Conservation (phyloP, 2,113 vertebrate genomes). For the Lampris megalopsis region DNA sequence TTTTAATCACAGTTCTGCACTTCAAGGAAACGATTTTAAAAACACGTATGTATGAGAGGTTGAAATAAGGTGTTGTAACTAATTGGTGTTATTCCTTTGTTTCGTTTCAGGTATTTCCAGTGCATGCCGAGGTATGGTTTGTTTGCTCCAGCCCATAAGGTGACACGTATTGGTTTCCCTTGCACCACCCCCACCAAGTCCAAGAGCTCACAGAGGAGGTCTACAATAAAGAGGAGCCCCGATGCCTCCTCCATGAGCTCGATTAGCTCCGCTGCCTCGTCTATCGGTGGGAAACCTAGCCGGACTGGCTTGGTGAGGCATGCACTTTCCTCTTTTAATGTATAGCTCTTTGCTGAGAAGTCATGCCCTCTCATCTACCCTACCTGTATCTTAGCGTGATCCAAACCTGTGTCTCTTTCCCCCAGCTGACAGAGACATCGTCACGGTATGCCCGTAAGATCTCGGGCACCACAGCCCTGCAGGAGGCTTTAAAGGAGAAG, state of each 20-base stretch:
- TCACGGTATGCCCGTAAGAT: conserved; percentile 96
- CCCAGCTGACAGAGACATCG: conserved; percentile 96
- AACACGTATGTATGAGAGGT: not conserved
- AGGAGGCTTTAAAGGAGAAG: conserved; percentile 98
- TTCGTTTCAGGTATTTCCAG: conserved; percentile 90
- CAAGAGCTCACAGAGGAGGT: conserved; percentile 82
- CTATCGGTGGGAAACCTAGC: conserved; percentile 95
- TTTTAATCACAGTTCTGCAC: not conserved
- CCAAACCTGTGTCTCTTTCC: not conserved
- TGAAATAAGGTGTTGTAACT: not conserved
- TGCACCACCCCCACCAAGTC: conserved; percentile 94
- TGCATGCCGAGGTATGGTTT: conserved; percentile 94
- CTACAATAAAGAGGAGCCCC: conserved; percentile 90
- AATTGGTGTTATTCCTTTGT: not conserved
- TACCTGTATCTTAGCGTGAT: no score
- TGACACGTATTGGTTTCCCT: conserved; percentile 96
- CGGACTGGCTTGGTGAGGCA: conserved; percentile 92
- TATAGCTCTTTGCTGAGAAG: no score
- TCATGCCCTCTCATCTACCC: no score
- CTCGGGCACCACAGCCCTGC: conserved; percentile 95
- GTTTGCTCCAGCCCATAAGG: conserved; percentile 97
- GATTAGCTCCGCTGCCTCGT: conserved; percentile 95
- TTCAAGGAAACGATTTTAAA: not conserved
- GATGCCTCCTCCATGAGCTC: conserved; percentile 97
- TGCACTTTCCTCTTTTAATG: rapidly evolving